phyloP scores from a whole-genome alignment of 2,797 vertebrate species.

The Columba guinea region DNA sequence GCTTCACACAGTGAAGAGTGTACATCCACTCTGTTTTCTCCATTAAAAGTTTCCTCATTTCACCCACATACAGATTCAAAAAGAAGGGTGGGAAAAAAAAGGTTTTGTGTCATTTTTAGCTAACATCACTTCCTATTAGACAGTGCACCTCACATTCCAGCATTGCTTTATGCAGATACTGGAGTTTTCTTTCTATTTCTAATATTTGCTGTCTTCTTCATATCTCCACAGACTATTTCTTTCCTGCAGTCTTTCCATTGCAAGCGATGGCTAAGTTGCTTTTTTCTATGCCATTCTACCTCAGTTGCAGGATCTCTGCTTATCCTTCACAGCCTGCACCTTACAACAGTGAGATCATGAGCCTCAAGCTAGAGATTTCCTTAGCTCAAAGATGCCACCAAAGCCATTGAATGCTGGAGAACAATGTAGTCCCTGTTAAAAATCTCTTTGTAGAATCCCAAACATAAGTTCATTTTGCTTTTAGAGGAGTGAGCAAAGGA shows the following conservation, averaged over 20 bases:
- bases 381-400: background rate
- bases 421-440: background rate
- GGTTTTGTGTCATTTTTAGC: background rate
- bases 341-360: background rate
- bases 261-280: background rate
- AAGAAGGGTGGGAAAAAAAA: background rate
- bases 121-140: background rate
- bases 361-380: background rate
- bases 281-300: background rate
- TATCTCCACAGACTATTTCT: background rate
- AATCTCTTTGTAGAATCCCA: background rate
- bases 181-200: background rate
- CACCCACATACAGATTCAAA: background rate
- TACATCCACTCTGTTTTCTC: background rate
- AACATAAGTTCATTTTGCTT: background rate
- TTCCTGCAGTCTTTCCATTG: background rate
- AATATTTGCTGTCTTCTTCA: background rate
- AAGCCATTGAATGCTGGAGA: background rate
- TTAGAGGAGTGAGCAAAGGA: background rate
- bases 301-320: background rate
- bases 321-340: background rate
- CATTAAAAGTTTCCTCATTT: background rate
- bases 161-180: background rate
- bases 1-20: background rate
- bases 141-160: background rate